phyloP scores from a whole-genome alignment of 2,888 invertebrate genomes.

The Petrolisthes manimaculis region DNA sequence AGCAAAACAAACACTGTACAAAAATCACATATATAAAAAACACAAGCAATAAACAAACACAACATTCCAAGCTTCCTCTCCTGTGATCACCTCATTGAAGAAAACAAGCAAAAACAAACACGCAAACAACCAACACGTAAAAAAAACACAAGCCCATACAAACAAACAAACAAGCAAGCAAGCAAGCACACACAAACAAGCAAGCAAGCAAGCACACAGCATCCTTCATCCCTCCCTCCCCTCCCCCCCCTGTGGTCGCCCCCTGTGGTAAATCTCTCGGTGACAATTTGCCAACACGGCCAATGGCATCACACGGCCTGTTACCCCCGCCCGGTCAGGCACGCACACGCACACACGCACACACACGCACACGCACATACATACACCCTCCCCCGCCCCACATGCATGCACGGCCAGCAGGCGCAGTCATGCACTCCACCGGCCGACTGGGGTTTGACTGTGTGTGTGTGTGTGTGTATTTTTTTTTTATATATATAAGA shows the following conservation, averaged over 20 bases:
- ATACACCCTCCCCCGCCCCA: background rate
- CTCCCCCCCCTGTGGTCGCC: background rate
- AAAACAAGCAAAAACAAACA: background rate
- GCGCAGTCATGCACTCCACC: background rate
- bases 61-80: background rate
- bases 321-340: conserved; percentile 1
- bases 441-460: background rate
- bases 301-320: background rate
- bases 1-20: background rate
- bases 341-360: background rate
- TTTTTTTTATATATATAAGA: background rate
- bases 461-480: background rate
- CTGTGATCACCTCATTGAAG: background rate
- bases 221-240: background rate
- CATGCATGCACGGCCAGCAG: background rate
- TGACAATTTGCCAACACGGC: background rate
- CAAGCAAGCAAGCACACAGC: background rate
- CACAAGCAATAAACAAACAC: background rate
- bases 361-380: background rate
- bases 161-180: background rate
- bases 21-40: background rate
- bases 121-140: background rate
- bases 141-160: background rate
- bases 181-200: background rate
- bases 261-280: background rate